Evolutionary conservation across 2,888 invertebrate species (phyloP), one percentile per base, ranked within the genome.

Genomic region (Cataglyphis livida): DNA sequence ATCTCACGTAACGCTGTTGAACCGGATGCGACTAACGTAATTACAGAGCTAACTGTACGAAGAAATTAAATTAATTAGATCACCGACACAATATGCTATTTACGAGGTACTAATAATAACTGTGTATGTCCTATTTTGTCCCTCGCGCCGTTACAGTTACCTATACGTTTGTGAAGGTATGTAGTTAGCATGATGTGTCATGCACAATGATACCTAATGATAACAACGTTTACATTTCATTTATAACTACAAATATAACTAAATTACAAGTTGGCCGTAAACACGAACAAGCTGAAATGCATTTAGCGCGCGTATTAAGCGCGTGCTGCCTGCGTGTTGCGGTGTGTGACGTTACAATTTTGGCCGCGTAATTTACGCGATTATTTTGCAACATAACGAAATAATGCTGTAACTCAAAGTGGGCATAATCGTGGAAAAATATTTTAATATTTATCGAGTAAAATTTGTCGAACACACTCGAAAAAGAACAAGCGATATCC

Each of bases 61-160:
- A 79, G 78, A 79, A 79, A 79, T 79, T 78, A 78, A 78, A 78
- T 78, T 79, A 79, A 79, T 79, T 79, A 71, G 73, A 79, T 79
- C 59, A 79, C 32, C 35, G 59, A 79, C 78, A 73, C 78, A 73
- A 59, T 71, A 71, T 25, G 59, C 25, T 73, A 73, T 79, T 79
- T 79, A 73, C 73, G 57, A 59, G 32, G 44, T 18, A 71, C 51
- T 76, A 78, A 71, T 78, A 78, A 79, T 59, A 79, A 76, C 76
- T 66, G 70, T 59, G 51, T 59, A 25, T 12, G 32, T 18, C 7
- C 59, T 71, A 48, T 73, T 73, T 25, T 41, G 54, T 38, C 28
- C 54, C 68, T 68, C 59, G 28, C 71, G 12, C 7, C 4, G 44
- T 59, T 59, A 71, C 59, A 59, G 44, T 79, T 79, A 73, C 18